Base-by-base conservation (phyloP, 2,888 invertebrate species). In the Laspeyria flexula region DNA sequence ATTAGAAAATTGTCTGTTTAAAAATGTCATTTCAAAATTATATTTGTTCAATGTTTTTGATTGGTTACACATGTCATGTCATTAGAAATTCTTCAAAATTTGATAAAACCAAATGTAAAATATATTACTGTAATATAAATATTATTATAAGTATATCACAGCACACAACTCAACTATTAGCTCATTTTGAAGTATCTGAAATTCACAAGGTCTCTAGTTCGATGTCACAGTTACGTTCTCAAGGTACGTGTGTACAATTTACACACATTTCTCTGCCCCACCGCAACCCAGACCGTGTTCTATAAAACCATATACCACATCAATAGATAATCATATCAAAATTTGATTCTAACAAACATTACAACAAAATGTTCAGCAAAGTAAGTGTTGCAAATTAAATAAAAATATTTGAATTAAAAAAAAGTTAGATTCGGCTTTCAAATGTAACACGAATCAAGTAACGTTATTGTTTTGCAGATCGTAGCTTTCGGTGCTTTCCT, bases 401-500 rank as follows among this genome's bases (percentile, higher is more conserved):
- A 38, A 25, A 38, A 12, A 10, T 4, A 38, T 25, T n/a, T n/a
- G 1, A n/a, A 11, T 1, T 1, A 7, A 25, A 25, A 25, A 7
- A 4, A 6, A 3, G 9, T 7, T n/a, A 25, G 7, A 7, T 7
- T 25, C 7, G 25, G 1, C 1, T 25, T 1, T 25, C 7, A 25
- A 3, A 6, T 25, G 25, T 7, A 1, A 3, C 4, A 21, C 2
- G 2, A 21, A 2, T 21, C 21, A 21, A 21, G 21, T n/a, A n/a
- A n/a, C n/a, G n/a, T n/a, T n/a, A n/a, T 18, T 21, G 3, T 35
- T 73, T 74, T 9, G 1, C 75, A 93, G 93, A 85, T 92, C 59
- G 61, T 90, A 63, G 79, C 86, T 55, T 73, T 93, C 54, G 76
- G 85, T 45, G 83, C 85, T 43, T 53, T 93, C 42, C 54, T 93